Base-by-base conservation (phyloP, 2,888 invertebrate genomes). In the Smittia sp. region DNA sequence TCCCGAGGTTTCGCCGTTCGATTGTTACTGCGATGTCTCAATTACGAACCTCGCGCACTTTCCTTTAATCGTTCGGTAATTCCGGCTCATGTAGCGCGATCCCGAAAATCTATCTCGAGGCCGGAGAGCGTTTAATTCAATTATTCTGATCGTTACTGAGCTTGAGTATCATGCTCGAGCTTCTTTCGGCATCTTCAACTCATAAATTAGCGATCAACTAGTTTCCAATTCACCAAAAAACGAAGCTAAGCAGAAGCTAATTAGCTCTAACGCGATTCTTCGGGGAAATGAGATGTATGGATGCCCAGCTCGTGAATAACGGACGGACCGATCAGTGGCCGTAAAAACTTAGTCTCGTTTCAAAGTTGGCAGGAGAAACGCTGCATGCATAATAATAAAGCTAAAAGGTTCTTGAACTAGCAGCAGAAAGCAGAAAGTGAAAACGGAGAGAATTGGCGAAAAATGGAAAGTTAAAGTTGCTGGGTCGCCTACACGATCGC, bases 361-460 rank as follows among this genome's bases (percentile, higher is more conserved):
- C 32, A 3, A 32, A 32, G 32, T 6, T 7, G 46, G 46, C 46
- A n/a, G 3, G 15, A 46, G 15, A 46, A 46, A 15, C 11, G 11
- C 11, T 46, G 6, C 46, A 46, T 46, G 46, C 46, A 46, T 46
- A 46, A 46, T 38, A 38, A 38, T 46, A 58, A 58, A 58, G 58
- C 18, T 20, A 58, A 67, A 68, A 68, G 68, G 68, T 68, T 68
- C 68, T 68, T 68, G 68, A 68, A 68, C 68, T 41, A 41, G 11
- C n/a, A 67, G 41, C 38, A 67, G 15, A 18, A 20, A 54, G 1
- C 46, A 41, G 69, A 69, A 69, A 69, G 69, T 69, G 69, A 69
- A 69, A 69, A 52, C 9, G 27, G 11, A n/a, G 11, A 52, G 54
- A 69, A 69, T 69, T 52, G 41, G 69, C 69, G 54, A 67, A 46